phyloP scores from a whole-genome alignment of 2,888 invertebrate species.

The Crepidodera aurea region DNA sequence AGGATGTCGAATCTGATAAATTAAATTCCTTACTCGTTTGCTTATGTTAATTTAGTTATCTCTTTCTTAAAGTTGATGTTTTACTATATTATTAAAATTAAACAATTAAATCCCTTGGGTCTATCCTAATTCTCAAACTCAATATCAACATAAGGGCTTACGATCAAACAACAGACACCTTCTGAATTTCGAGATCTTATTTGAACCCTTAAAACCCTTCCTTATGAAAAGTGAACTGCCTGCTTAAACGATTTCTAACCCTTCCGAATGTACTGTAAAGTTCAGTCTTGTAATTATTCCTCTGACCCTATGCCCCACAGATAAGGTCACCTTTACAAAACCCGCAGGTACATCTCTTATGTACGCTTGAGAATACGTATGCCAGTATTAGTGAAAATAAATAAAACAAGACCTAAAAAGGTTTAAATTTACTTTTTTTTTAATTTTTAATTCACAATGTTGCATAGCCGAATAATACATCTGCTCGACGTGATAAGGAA shows the following conservation, averaged over 20 bases:
- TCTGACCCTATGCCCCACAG: neutral
- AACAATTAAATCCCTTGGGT: too few relatives aligned
- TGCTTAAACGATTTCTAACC: neutral
- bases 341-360: neutral
- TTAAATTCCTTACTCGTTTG: too few relatives aligned
- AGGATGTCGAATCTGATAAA: too few relatives aligned
- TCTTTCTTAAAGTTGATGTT: too few relatives aligned
- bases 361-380: neutral
- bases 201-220: constrained; percentile 7
- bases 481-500: too few relatives aligned
- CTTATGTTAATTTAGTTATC: too few relatives aligned
- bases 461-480: too few relatives aligned
- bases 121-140: neutral
- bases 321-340: neutral
- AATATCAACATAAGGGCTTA: constrained; percentile 1
- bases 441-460: too few relatives aligned
- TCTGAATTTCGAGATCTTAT: constrained; percentile 3
- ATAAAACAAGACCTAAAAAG: too few relatives aligned
- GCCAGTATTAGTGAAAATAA: too few relatives aligned
- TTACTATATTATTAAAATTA: too few relatives aligned
- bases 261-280: neutral
- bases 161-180: constrained; percentile 7
- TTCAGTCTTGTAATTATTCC: neutral
- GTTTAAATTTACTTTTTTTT: too few relatives aligned
- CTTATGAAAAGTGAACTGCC: neutral